Conservation (phyloP, 2,113 vertebrate genomes). For the Lophura nycthemera region DNA sequence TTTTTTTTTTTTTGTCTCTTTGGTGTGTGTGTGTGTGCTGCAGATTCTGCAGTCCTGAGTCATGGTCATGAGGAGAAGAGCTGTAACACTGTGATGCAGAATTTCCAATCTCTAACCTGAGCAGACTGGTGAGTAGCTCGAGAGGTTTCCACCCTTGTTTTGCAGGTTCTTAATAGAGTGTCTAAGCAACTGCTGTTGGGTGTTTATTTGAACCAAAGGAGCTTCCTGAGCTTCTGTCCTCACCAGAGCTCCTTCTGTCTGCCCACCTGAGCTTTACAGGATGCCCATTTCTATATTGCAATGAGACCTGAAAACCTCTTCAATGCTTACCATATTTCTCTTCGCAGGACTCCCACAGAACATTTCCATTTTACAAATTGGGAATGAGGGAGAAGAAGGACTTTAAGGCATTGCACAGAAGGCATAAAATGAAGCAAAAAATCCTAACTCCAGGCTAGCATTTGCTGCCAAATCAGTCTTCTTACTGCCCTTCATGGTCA, state of each 20-base stretch:
- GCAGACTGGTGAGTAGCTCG: constrained; percentile 31
- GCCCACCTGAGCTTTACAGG: constrained; percentile 33
- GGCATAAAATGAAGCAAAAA: neutral
- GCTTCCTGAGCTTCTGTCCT: constrained; percentile 21
- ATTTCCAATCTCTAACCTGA: constrained; percentile 59
- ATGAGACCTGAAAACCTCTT: neutral
- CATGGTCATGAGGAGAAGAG: constrained; percentile 49
- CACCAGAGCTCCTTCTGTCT: neutral
- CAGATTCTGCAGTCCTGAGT: constrained; percentile 35
- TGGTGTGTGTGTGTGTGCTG: neutral
- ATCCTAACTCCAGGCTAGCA: neutral
- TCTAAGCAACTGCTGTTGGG: constrained; percentile 48
- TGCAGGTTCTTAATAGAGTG: constrained; percentile 60
- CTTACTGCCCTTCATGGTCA: neutral
- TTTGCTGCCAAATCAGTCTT: neutral
- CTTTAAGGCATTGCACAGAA: neutral
- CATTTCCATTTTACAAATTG: neutral
- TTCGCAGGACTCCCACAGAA: neutral
- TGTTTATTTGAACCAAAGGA: constrained; percentile 55
- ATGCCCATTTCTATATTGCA: neutral
- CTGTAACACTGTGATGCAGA: constrained; percentile 26
- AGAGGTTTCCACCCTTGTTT: constrained; percentile 70
- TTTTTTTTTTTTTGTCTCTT: neutral
- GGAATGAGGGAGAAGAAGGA: neutral
- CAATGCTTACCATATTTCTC: neutral